These are phyloP conservation scores for Tigriopus japonicus DNA, from an alignment of 1,140 invertebrate genomes.

Conservation along the genomic window DNA sequence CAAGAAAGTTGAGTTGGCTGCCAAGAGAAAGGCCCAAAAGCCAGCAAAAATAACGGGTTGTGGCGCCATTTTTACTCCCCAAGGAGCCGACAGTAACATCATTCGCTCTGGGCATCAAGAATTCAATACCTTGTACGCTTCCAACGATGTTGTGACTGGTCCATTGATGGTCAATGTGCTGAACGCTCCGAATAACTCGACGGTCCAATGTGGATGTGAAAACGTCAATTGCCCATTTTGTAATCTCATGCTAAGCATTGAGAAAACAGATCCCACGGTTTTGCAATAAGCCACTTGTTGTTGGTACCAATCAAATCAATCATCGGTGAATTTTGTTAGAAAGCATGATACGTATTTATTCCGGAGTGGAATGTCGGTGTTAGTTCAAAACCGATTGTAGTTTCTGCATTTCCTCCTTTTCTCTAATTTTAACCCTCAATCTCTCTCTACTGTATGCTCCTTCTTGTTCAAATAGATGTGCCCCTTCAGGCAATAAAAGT, in stretches of 20 bases:
- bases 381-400: too few species aligned
- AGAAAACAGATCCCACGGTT: conserved; percentile 10
- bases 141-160: background rate
- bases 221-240: conserved; percentile 15
- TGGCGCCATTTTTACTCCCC: background rate
- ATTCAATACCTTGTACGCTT: conserved; percentile 8
- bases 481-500: too few species aligned
- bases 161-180: conserved; percentile 10
- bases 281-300: background rate
- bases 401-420: too few species aligned
- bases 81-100: conserved; percentile 3
- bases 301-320: too few species aligned
- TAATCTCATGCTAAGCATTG: conserved; percentile 13
- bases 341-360: too few species aligned
- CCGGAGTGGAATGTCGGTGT: too few species aligned
- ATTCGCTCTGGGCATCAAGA: conserved; percentile 10
- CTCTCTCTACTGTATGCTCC: too few species aligned
- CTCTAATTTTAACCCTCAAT: too few species aligned
- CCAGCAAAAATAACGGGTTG: background rate
- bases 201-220: conserved; percentile 13
- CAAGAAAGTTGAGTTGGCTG: too few species aligned
- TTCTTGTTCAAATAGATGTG: too few species aligned
- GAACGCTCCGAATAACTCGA: conserved; percentile 14
- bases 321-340: too few species aligned
- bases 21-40: background rate